Percentiles rank a stretch among this genome's conserved stretches.
These are phyloP conservation scores for Cerceris ruficornis DNA, from an alignment of 2,888 invertebrate genomes.

Conservation along the genomic window DNA sequence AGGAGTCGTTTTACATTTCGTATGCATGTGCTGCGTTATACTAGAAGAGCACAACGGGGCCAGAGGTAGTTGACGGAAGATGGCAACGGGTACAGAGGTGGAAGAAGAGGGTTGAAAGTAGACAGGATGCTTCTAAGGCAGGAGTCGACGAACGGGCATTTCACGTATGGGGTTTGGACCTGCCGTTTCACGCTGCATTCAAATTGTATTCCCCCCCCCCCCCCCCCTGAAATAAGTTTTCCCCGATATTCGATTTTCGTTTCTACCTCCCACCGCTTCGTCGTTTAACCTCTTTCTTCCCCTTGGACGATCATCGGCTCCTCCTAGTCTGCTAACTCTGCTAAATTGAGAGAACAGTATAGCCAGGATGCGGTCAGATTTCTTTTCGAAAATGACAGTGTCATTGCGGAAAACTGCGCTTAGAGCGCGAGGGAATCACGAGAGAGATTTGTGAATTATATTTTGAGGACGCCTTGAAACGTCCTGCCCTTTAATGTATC, in stretches of 20 bases:
- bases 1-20: constrained; percentile 62
- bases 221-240: constrained; percentile 57
- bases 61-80: constrained; percentile 35
- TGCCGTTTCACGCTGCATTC: constrained; percentile 64
- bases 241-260: constrained; percentile 53
- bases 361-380: too few relatives aligned
- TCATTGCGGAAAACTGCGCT: too few relatives aligned
- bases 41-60: constrained; percentile 8
- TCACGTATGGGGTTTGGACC: constrained; percentile 41
- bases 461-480: too few relatives aligned
- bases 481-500: too few relatives aligned
- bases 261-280: not conserved
- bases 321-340: too few relatives aligned
- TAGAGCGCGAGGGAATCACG: too few relatives aligned
- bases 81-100: constrained; percentile 3
- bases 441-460: too few relatives aligned
- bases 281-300: not conserved
- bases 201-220: constrained; percentile 66
- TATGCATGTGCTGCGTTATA: constrained; percentile 68
- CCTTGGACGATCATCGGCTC: not conserved
- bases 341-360: too few relatives aligned
- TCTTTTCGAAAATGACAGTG: too few relatives aligned
- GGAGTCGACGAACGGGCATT: constrained; percentile 35
- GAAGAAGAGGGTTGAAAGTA: constrained; percentile 15
- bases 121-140: constrained; percentile 33